These are phyloP conservation scores for Eulemur rubriventer DNA, from an alignment of 2,797 vertebrate species.

Conservation along the genomic window DNA sequence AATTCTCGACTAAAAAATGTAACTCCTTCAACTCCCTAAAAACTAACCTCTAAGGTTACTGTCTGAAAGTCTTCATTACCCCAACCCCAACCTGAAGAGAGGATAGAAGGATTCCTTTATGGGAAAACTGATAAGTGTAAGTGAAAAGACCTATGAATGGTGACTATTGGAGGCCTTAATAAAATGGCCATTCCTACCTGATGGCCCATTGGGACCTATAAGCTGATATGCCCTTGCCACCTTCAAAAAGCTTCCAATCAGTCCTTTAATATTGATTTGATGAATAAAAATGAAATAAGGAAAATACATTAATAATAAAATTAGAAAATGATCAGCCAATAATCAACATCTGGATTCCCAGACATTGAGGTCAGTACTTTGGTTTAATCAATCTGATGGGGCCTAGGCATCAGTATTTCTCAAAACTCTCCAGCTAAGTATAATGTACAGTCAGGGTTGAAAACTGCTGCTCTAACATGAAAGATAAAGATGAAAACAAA, in stretches of 20 bases:
- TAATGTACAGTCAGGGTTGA: background rate
- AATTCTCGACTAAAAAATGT: conserved; percentile 42
- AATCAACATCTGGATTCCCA: background rate
- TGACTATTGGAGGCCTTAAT: background rate
- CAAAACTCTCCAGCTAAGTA: background rate
- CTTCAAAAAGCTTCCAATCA: conserved; percentile 1
- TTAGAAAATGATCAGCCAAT: background rate
- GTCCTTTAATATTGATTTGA: background rate
- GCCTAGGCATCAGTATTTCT: background rate
- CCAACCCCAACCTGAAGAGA: background rate
- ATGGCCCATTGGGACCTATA: background rate
- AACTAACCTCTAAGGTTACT: background rate
- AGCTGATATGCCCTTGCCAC: background rate
- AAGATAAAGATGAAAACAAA: background rate
- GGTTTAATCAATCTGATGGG: background rate
- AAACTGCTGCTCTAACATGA: background rate
- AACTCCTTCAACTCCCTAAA: background rate
- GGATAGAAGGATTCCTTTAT: background rate
- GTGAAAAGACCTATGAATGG: background rate
- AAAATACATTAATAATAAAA: background rate
- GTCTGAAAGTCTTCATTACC: background rate
- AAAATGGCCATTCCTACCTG: background rate
- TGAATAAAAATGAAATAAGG: background rate
- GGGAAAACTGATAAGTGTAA: background rate
- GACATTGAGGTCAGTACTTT: background rate